Evolutionary conservation across 37 sponge, comb jelly and placozoan genomes (phyloP), one percentile per base, ranked within the genome.

Genomic region (Dysidea cf. avara): DNA sequence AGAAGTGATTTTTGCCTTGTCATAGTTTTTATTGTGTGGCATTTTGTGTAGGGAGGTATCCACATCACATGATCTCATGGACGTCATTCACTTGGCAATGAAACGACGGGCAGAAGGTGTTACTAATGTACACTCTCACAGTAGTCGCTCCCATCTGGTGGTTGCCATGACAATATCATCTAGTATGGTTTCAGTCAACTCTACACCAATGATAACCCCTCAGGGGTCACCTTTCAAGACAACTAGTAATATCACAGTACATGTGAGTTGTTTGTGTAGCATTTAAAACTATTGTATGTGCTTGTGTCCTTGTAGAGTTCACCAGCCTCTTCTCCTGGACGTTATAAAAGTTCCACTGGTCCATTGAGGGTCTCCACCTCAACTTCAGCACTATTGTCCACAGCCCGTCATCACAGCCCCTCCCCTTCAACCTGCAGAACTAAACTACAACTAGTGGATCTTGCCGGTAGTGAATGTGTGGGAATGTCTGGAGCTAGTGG

Each of bases 401-500:
- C 68, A 6, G 50, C 58, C 20, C 26, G 20, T 59, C 60, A 36
- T 20, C 48, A 46, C 57, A 30, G 14, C 0, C 20, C 71, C 18
- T n/a, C 65, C 22, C 28, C 55, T 54, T n/a, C 6, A 0, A 53
- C 63, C 0, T 60, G 78, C 65, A 78, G 33, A n/a, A 32, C 71
- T 35, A 87, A 87, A 53, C 83, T 87, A 35, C 88, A 87, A 43
- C 73, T 87, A 20, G 88, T 87, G n/a, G 88, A 87, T 66, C 61
- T 87, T 17, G 88, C 88, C 29, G 88, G 88, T 1, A 87, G 88
- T 48, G 88, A 87, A 40, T 87, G 88, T 65, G 83, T 75, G 24
- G 88, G 88, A 18, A 65, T 76, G 65, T 87, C 88, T 6, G 88
- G 88, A 29, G 88, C 37, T 1, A 68, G 24, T 37, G 88, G 88